Percentiles rank a stretch among this genome's conserved stretches.
These are phyloP conservation scores for Nerophis ophidion DNA, from an alignment of 2,113 vertebrate species.

Conservation along the genomic window DNA sequence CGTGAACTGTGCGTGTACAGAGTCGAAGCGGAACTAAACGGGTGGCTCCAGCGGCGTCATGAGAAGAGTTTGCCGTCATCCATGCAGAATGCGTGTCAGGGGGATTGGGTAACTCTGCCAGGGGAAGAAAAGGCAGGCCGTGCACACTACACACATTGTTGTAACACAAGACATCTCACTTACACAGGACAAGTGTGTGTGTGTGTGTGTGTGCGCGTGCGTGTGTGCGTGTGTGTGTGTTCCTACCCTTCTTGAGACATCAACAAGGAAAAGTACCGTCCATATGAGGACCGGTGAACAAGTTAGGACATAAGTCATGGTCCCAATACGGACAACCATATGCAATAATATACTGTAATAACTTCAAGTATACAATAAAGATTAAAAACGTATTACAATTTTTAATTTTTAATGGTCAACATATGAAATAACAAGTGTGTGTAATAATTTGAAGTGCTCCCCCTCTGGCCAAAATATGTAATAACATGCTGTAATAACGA, in stretches of 20 bases:
- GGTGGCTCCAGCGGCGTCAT: conserved; percentile 66
- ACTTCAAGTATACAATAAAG: no score
- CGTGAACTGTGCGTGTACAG: conserved; percentile 67
- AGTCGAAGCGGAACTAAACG: conserved; percentile 66
- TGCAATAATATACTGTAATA: no score
- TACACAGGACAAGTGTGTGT: conserved; percentile 52
- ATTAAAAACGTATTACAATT: no score
- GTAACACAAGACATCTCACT: conserved; percentile 68
- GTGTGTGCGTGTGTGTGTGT: neutral
- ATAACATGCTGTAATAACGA: no score
- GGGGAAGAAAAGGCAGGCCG: conserved; percentile 47
- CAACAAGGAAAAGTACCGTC: no score
- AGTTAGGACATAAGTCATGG: no score
- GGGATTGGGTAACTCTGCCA: conserved; percentile 66
- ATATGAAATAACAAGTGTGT: no score
- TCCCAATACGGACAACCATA: no score
- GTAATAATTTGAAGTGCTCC: no score
- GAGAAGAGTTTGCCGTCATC: conserved; percentile 65
- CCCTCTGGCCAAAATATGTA: no score
- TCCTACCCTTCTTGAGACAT: neutral
- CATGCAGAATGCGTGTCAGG: conserved; percentile 65
- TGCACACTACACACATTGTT: conserved; percentile 68
- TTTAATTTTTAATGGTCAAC: no score
- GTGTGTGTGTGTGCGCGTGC: conserved; percentile 14
- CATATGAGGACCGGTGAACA: no score